Conservation (phyloP, 2,797 vertebrate species). For the Trachops cirrhosus region DNA sequence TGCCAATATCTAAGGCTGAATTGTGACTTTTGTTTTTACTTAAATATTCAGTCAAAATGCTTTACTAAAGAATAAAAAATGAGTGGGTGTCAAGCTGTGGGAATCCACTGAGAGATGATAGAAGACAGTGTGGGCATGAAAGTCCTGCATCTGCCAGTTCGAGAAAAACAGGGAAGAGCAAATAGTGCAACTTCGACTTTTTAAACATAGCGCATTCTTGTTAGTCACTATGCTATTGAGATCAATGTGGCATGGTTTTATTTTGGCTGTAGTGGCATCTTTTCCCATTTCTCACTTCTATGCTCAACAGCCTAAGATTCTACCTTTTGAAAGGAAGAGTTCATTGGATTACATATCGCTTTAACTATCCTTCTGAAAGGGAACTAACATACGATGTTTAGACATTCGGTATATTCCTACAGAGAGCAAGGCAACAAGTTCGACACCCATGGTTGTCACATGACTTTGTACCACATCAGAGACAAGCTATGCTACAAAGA, state of each 20-base stretch:
- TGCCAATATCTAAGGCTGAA: conserved; percentile 1
- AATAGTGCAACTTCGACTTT: conserved; percentile 21
- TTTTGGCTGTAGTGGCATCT: conserved; percentile 48
- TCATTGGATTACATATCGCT: not conserved
- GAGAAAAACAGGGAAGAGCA: conserved; percentile 26
- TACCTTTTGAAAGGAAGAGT: conserved; percentile 16
- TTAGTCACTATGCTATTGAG: not conserved
- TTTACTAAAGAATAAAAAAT: conserved; percentile 29
- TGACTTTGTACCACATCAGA: conserved; percentile 14
- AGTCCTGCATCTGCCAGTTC: conserved; percentile 8
- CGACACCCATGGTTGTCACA: not conserved
- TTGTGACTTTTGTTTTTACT: conserved; percentile 36
- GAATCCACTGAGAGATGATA: not conserved
- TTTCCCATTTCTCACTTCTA: conserved; percentile 15
- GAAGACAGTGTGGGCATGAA: not conserved
- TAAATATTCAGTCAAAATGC: conserved; percentile 44
- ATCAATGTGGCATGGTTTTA: conserved; percentile 28
- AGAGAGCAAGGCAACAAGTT: conserved; percentile 12
- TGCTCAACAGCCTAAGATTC: conserved; percentile 43
- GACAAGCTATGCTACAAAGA: not conserved
- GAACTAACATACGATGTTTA: conserved; percentile 31
- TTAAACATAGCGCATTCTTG: conserved; percentile 31
- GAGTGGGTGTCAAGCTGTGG: not conserved
- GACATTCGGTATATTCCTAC: conserved; percentile 26
- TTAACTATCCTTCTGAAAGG: not conserved